Evolutionary conservation across 2,797 vertebrate species (phyloP), one percentile per base, ranked within the genome.

Genomic region (Bovichtus variegatus): DNA sequence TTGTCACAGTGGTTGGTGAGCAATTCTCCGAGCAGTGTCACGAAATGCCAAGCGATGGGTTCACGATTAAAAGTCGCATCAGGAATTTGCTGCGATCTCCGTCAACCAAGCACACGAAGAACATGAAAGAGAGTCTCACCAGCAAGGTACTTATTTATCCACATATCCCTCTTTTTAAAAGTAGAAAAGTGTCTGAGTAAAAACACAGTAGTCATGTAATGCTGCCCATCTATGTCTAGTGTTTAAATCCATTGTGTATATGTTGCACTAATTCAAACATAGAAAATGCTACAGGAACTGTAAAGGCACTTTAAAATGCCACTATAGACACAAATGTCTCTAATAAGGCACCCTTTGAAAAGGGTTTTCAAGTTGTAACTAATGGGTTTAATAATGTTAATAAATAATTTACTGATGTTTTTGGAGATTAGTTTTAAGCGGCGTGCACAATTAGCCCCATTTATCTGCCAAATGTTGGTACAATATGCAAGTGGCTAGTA

Each of bases 41-140:
- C 78, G 88, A 60, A 2, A 89, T 91, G 89, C 87, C 89, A 0
- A 92, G 83, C 13, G 94, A 95, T 10, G 91, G 84, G 3, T 83
- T 87, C 60, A 92, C 92, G 2, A 90, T 95, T 11, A 94, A 80
- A 55, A 93, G 65, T 18, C 93, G 94, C 50, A 87, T 96, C 76
- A 91, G 87, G 68, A 95, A 92, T 11, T 18, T 95, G 57, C 86
- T 95, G 60, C 92, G 92, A 0, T 90, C 95, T 10, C 94, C 93
- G 0, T 90, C 94, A 2, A 3, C 41, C 72, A 92, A 74, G 66
- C 90, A 78, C 3, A 85, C 55, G 62, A 91, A 71, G 76, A 90
- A 12, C 80, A 49, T 76, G 59, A 87, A 57, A 29, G 90, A 87
- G 27, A 76, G 72, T 11, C 77, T 93, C 31, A 29, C 7, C 60